Percentiles rank a stretch among this genome's conserved stretches.
phyloP scores from a whole-genome alignment of 2,888 invertebrate species.

The Xylota sylvarum region DNA sequence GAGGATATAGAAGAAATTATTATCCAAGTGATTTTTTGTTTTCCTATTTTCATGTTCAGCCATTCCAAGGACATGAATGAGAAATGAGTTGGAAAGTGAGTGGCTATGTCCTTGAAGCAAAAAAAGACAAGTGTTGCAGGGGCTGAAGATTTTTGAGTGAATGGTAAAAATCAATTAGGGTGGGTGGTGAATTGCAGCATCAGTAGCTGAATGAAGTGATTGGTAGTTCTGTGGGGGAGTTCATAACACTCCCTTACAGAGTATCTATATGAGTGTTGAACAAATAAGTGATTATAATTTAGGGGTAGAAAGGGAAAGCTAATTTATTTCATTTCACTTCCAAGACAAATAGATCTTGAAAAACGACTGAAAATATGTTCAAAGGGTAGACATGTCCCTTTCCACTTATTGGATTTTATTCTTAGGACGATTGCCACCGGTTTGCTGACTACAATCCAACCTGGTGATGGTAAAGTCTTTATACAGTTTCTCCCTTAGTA shows the following conservation, averaged over 20 bases:
- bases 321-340: background rate
- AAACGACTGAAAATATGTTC: background rate
- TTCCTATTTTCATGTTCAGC: background rate
- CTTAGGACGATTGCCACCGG: no score
- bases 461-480: no score
- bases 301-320: background rate
- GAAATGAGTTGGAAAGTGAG: slow-evolving; percentile 43
- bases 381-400: no score
- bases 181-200: background rate
- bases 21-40: slow-evolving; percentile 31
- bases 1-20: slow-evolving; percentile 16
- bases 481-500: no score
- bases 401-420: no score
- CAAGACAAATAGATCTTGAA: slow-evolving; percentile 1
- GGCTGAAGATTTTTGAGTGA: background rate
- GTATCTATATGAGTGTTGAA: background rate
- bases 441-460: no score
- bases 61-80: slow-evolving; percentile 20
- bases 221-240: background rate
- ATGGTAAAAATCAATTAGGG: slow-evolving; percentile 6
- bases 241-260: slow-evolving; percentile 1
- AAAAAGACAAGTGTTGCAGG: background rate
- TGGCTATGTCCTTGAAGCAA: slow-evolving; percentile 36
- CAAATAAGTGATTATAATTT: background rate
- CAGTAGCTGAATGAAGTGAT: background rate